These are phyloP conservation scores for Pseudanteris insignis DNA, from an alignment of 2,888 invertebrate species.

Conservation along the genomic window DNA sequence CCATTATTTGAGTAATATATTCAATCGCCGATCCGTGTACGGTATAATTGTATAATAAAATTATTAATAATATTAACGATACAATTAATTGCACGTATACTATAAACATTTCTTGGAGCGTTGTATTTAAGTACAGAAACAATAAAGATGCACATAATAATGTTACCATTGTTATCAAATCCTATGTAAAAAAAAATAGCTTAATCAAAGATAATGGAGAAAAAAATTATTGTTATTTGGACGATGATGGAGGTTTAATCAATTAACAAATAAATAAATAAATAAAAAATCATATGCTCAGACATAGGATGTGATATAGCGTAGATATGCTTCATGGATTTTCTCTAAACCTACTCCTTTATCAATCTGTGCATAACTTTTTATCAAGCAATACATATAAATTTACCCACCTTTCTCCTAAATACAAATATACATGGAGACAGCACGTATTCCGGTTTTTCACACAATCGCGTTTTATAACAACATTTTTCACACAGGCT, in stretches of 20 bases:
- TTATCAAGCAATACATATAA: no score
- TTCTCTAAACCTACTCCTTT: slow-evolving; percentile 40
- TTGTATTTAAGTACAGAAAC: slow-evolving; percentile 2
- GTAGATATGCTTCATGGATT: slow-evolving; percentile 59
- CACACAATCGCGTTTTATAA: no score
- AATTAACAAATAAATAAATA: slow-evolving; percentile 11
- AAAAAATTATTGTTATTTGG: no score
- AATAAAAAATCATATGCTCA: slow-evolving; percentile 52
- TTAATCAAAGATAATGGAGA: slow-evolving; percentile 21
- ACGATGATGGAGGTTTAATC: slow-evolving; percentile 10
- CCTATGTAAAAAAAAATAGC: slow-evolving; percentile 14
- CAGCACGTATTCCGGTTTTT: no score
- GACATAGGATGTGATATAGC: slow-evolving; percentile 64
- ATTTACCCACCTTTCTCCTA: no score
- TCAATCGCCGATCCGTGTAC: no score
- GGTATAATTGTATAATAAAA: no score
- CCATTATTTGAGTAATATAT: no score
- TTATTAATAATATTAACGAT: no score
- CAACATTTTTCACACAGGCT: no score
- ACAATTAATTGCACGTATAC: slow-evolving; percentile 7
- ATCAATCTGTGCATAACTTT: no score
- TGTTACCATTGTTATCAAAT: slow-evolving; percentile 17
- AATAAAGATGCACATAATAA: slow-evolving; percentile 17
- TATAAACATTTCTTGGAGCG: slow-evolving; percentile 6
- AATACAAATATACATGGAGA: no score